Evolutionary conservation across 2,888 invertebrate genomes (phyloP), one percentile per base, ranked within the genome.

Genomic region (Zygaena filipendulae): DNA sequence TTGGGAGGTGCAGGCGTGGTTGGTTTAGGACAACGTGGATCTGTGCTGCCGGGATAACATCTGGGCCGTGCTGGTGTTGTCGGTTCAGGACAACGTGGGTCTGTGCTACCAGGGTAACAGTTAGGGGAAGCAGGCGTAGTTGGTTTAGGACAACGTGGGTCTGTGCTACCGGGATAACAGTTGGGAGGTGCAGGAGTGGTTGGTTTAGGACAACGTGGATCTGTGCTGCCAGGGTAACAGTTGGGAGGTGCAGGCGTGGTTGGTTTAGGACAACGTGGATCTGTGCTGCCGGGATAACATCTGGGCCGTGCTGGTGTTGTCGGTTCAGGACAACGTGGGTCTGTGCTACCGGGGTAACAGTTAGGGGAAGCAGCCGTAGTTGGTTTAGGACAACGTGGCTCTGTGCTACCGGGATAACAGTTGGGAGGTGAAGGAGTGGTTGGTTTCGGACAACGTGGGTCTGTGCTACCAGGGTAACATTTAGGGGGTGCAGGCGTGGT

Each of bases 401-500:
- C 21, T n/a, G 13, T 20, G 4, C 25, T 32, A 3, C 34, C 34
- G 2, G 28, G 28, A 8, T 10, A 34, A 11, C 34, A 34, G 7
- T 16, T 24, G 2, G 32, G 33, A 13, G 44, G 39, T 4, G 42
- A 37, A 13, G 41, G 35, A 20, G 43, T 52, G 35, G 36, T 48
- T 30, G 36, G 45, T 28, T 38, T 25, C 3, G 57, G 58, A 27
- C 42, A 59, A 32, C 37, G 31, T 1, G 58, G 56, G 38, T 66
- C 59, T 2, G 32, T 39, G 3, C 49, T 50, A 29, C 62, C 61
- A 11, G 66, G 64, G 43, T 59, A 59, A 11, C 56, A 53, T 6
- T 33, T 25, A 41, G 42, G 6, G 40, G n/a, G 13, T 3, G n/a
- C 13, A 9, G 13, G 23, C 1, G 23, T 23, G 29, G 31, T 18